These are phyloP conservation scores for Lasioglossum villosulum DNA, from an alignment of 2,888 invertebrate species.

Conservation along the genomic window DNA sequence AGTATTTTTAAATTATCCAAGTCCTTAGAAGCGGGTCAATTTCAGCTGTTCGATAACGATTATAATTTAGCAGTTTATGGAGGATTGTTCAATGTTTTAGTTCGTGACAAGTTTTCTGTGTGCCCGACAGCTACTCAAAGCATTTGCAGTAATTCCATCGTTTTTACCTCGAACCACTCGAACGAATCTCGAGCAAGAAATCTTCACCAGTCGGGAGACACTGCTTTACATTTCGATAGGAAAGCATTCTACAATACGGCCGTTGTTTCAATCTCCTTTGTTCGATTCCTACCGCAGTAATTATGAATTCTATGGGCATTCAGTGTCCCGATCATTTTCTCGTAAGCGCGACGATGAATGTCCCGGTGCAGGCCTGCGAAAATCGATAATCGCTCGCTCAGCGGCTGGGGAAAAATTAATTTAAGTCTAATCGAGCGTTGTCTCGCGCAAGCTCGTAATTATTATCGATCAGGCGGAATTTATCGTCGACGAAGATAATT, in stretches of 20 bases:
- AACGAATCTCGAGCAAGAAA: background rate
- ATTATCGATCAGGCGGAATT: background rate
- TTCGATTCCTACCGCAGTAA: constrained; percentile 41
- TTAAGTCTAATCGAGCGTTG: constrained; percentile 13
- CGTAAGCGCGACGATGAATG: constrained; percentile 3
- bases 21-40: background rate
- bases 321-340: constrained; percentile 28
- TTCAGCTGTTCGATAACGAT: background rate
- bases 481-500: background rate
- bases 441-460: background rate
- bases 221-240: constrained; percentile 17
- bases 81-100: background rate
- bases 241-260: constrained; percentile 22
- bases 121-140: background rate
- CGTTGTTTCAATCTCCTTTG: constrained; percentile 26
- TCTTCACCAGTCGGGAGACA: background rate
- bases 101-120: background rate
- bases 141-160: background rate
- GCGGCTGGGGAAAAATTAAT: constrained; percentile 13
- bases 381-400: constrained; percentile 28
- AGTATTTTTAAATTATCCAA: background rate
- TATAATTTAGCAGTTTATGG: background rate
- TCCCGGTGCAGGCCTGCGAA: constrained; percentile 1
- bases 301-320: constrained; percentile 27
- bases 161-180: background rate